Base-by-base conservation (phyloP, 2,113 vertebrate species). In the Octodon degus region DNA sequence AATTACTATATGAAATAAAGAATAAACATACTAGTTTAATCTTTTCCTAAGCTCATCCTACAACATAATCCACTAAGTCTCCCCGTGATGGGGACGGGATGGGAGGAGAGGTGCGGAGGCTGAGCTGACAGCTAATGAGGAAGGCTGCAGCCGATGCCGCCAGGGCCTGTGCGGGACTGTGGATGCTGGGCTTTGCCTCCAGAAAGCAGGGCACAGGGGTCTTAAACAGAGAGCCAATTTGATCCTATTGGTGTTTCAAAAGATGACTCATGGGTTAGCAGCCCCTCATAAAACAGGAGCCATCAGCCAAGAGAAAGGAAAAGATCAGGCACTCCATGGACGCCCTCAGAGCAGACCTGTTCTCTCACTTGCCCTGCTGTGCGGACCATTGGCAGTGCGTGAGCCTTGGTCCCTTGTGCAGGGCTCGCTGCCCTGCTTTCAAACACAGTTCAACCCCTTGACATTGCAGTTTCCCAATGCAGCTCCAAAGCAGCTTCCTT, bases 1-100 rank as follows among this genome's bases (percentile, higher is more conserved):
- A 93, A 95, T 88, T 90, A 93, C 50, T 83, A 58, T 60, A 62
- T 86, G 91, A 96, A 96, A 95, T 86, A 87, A 93, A 96, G 79
- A 93, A 94, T 81, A 90, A 90, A 84, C 76, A 86, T 8, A 53
- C 19, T 19, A 34, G 80, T 74, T 81, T 95, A 76, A 90, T 94
- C 55, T 90, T 72, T 82, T 62, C 68, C 94, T 53, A 86, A 97
- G 70, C 94, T 90, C 68, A 77, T 72, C 43, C 50, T 90, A 80
- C n/a, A 72, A n/a, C 2, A 53, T 60, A 88, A 96, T 92, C 40
- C 86, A 58, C 19, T 12, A 14, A 86, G 58, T 68, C 70, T 86
- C 72, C 53, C 47, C 14, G 47, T 67, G 25, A 3, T n/a, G 43
- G 10, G 86, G 37, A 63, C 1, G n/a, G 40, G 67, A 17, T 4